Base-by-base conservation (phyloP, 2,113 vertebrate species). In the Calidris pygmaea region DNA sequence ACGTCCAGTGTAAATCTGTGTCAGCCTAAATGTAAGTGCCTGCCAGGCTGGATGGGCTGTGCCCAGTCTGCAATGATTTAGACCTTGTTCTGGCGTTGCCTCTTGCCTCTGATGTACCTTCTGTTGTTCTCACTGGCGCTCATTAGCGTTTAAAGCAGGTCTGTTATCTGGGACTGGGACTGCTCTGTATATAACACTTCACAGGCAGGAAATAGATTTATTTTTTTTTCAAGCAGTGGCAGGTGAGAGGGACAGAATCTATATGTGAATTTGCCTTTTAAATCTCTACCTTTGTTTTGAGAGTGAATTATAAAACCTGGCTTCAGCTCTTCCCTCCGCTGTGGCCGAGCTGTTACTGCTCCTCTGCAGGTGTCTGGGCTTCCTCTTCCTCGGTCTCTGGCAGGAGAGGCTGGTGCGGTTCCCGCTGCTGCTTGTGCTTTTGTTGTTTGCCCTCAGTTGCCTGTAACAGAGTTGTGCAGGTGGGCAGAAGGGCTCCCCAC, bases 1-100 rank as follows among this genome's bases (percentile, higher is more conserved):
- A 90, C 77, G 1, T 97, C 98, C 56, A 98, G 97, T 29, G 89
- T 68, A 0, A 86, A 97, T 43, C 45, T 63, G 4, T 60, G 43
- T 1, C 82, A 56, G 39, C 59, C 85, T 15, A 88, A 62, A 20
- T 1, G 98, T 98, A 45, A 97, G 98, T 48, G 59, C 82, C 74
- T 32, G 22, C 7, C 21, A 8, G 35, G 71, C 92, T 11, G 41
- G 23, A 15, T 60, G 80, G 62, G 96, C 97, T 97, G 60, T 90
- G 50, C 34, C 52, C 39, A 0, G 0, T 0, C 0, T 6, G 2
- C 13, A 6, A 8, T 9, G 52, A 48, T 67, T 20, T 3, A 10
- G 62, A 9, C 41, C 50, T 23, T 9, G 6, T 5, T 45, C 45
- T 67, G 87, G 41, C 47, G 27, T 30, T 52, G 29, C 24, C 82